phyloP scores from a whole-genome alignment of 2,113 vertebrate species.

The Caloenas nicobarica region DNA sequence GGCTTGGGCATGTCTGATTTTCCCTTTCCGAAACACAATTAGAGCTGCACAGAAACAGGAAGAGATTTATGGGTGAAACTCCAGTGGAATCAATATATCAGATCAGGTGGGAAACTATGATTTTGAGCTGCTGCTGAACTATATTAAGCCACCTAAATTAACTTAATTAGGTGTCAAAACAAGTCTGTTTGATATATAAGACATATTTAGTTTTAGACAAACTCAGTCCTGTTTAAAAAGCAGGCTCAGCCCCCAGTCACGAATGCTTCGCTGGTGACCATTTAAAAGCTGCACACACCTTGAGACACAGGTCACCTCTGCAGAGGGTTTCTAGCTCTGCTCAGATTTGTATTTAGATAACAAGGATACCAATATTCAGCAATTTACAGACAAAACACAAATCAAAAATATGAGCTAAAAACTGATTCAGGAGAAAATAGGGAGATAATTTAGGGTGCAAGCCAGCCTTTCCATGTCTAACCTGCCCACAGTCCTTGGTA shows the following conservation, averaged over 20 bases:
- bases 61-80: neutral
- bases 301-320: neutral
- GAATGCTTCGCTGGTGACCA: accelerated
- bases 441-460: neutral
- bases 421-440: neutral
- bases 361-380: neutral
- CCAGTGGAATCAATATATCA: neutral
- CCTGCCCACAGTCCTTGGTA: neutral
- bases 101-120: neutral
- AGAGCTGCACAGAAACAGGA: neutral
- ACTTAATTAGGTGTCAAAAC: constrained; percentile 22
- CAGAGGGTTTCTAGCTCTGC: neutral
- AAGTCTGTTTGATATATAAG: neutral
- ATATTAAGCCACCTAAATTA: constrained; percentile 23
- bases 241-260: neutral
- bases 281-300: neutral
- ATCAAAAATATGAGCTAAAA: neutral
- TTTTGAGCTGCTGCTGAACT: constrained; percentile 5
- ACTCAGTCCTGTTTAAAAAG: neutral
- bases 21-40: neutral
- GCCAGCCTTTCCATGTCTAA: neutral
- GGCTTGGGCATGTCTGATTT: neutral
- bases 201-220: neutral
- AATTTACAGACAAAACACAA: neutral
- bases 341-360: neutral